phyloP scores from a whole-genome alignment of 30 jellyfish, hydroid and myxozoan genomes.

The Pseudorhiza aurosa region DNA sequence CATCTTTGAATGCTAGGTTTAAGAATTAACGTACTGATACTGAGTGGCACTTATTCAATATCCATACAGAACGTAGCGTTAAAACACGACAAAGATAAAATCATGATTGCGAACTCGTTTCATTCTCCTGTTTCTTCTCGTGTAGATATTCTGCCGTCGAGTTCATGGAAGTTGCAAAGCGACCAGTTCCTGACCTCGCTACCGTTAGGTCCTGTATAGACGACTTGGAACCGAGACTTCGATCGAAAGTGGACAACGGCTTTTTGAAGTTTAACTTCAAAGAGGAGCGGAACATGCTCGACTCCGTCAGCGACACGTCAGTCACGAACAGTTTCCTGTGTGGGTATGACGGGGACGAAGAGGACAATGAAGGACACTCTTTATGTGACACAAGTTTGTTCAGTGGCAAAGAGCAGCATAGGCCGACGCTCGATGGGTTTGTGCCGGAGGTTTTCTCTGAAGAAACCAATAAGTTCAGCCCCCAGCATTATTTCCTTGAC shows the following conservation, averaged over 20 bases:
- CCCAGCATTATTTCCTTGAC: conserved; percentile 4
- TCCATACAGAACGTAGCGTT: too few relatives aligned
- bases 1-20: too few relatives aligned
- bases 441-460: conserved; percentile 35
- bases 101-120: too few relatives aligned
- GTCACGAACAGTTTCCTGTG: conserved; percentile 55
- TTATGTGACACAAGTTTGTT: conserved; percentile 34
- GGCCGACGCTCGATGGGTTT: conserved; percentile 30
- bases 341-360: conserved; percentile 73
- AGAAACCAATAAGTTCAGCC: conserved; percentile 30
- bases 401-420: conserved; percentile 33
- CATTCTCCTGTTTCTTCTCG: neutral
- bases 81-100: too few relatives aligned
- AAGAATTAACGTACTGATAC: too few relatives aligned
- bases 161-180: conserved; percentile 61
- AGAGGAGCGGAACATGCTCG: conserved; percentile 60
- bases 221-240: conserved; percentile 65
- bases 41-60: too few relatives aligned
- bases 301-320: conserved; percentile 30
- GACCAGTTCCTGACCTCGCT: conserved; percentile 48
- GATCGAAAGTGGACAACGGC: conserved; percentile 44
- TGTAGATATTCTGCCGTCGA: conserved; percentile 45
- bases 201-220: conserved; percentile 44
- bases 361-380: conserved; percentile 46
- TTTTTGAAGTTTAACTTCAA: conserved; percentile 19